phyloP scores from a whole-genome alignment of 2,888 invertebrate genomes.

The Oxyscelio sp. region DNA sequence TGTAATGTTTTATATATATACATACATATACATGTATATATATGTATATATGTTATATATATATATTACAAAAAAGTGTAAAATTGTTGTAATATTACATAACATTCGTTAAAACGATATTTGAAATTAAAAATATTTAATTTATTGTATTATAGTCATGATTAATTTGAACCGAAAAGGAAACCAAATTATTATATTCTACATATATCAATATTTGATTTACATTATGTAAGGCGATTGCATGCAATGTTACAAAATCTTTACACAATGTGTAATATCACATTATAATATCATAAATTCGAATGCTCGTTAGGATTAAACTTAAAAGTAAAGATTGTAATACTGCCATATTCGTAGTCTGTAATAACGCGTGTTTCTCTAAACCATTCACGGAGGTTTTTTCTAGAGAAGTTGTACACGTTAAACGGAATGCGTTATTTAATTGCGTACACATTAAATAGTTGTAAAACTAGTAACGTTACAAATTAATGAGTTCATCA shows the following conservation, averaged over 20 bases:
- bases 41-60: too few species aligned
- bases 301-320: conserved; percentile 43
- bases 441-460: conserved; percentile 34
- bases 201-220: too few species aligned
- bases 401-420: conserved; percentile 3
- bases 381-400: conserved; percentile 21
- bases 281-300: conserved; percentile 38
- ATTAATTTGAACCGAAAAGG: conserved; percentile 44
- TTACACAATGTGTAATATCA: conserved; percentile 45
- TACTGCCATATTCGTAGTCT: conserved; percentile 69
- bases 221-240: conserved; percentile 21
- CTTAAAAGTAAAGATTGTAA: conserved; percentile 48
- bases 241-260: conserved; percentile 60
- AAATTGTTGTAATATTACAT: conserved; percentile 62
- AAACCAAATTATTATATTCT: conserved; percentile 64
- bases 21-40: too few species aligned
- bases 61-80: conserved; percentile 46
- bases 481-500: conserved; percentile 26
- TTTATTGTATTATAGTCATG: conserved; percentile 41
- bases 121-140: conserved; percentile 37
- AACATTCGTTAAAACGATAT: conserved; percentile 27
- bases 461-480: conserved; percentile 29
- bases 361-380: conserved; percentile 54
- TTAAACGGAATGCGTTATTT: conserved; percentile 35
- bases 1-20: conserved; percentile 36